Evolutionary conservation across 2,797 vertebrate species (phyloP).

Genomic region (Halcyon leucocephala): DNA sequence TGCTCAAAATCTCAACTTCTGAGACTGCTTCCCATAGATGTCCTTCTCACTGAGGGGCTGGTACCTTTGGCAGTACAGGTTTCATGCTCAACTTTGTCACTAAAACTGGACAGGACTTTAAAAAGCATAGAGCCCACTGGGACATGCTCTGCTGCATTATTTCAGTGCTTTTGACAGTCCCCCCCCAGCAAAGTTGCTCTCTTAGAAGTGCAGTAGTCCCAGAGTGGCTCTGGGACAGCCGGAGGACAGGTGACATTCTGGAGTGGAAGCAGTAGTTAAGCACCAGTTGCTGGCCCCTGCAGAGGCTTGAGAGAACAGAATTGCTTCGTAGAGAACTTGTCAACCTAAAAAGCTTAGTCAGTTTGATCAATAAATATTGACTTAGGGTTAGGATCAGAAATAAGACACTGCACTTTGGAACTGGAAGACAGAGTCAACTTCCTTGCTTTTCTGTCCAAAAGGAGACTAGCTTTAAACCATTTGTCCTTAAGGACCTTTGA

Average conservation of each 20-base stretch:
- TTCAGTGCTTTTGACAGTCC: constrained; percentile 27
- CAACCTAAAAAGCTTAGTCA: constrained; percentile 56
- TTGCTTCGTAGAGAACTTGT: constrained; percentile 46
- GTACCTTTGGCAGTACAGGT: constrained; percentile 26
- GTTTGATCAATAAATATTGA: constrained; percentile 60
- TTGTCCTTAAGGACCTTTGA: constrained; percentile 32
- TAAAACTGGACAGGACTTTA: background rate
- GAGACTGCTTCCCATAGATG: background rate
- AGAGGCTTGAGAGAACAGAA: constrained; percentile 56
- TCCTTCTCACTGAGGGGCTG: background rate
- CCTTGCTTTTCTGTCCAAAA: constrained; percentile 27
- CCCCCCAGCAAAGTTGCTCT: background rate
- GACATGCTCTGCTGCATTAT: background rate
- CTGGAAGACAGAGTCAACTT: constrained; percentile 61
- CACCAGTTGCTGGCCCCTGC: constrained; percentile 61
- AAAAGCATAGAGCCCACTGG: background rate
- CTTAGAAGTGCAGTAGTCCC: constrained; percentile 11
- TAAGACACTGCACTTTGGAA: constrained; percentile 55
- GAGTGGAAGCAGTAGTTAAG: constrained; percentile 47
- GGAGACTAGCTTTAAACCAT: constrained; percentile 10
- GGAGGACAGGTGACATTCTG: constrained; percentile 18
- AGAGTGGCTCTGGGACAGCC: background rate
- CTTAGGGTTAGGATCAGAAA: constrained; percentile 57
- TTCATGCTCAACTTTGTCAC: constrained; percentile 56
- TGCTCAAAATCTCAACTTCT: background rate